Evolutionary conservation across 2,797 vertebrate species (phyloP), one percentile per base, ranked within the genome.

Genomic region (Malacoraja senta): DNA sequence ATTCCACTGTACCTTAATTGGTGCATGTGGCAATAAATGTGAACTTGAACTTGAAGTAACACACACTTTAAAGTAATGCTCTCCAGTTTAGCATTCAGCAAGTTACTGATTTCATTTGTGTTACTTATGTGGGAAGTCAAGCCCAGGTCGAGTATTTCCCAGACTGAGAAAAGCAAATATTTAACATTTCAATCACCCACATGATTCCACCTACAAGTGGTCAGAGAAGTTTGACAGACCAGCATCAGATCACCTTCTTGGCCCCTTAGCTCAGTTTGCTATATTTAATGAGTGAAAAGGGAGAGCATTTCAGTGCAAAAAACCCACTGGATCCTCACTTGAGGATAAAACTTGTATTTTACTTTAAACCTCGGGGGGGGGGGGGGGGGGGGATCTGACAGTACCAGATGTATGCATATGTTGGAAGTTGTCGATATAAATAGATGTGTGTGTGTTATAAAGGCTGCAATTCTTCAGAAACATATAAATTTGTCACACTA

Each of bases 141-240:
- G 90, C 21, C 72, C 10, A 72, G 90, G 68, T 72, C 35, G 26
- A 74, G 32, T 74, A 91, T 91, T 91, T 91, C 71, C 84, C 65
- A 91, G 71, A 91, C 68, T 74, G 68, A 74, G 26, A 91, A 74
- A 74, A 53, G 44, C 65, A 91, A 74, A 74, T 91, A 74, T 88
- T 88, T 88, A 91, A 91, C 44, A 29, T 15, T 91, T 12, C 24
- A 91, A 91, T 91, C 71, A 91, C 68, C 68, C 68, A 91, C 90
- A 44, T 74, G 68, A 38, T 71, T 91, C 35, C 35, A 44, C 90
- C 35, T 74, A 74, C 63, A 38, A n/a, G 38, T 72, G 90, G 71
- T 74, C 12, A 29, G 35, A 29, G 17, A 44, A 24, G 71, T 29
- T 53, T 24, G 24, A 24, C 24, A 53, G 90, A 63, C 21, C 68